phyloP scores from a whole-genome alignment of 1,140 invertebrate species.

The Diorhabda elongata region DNA sequence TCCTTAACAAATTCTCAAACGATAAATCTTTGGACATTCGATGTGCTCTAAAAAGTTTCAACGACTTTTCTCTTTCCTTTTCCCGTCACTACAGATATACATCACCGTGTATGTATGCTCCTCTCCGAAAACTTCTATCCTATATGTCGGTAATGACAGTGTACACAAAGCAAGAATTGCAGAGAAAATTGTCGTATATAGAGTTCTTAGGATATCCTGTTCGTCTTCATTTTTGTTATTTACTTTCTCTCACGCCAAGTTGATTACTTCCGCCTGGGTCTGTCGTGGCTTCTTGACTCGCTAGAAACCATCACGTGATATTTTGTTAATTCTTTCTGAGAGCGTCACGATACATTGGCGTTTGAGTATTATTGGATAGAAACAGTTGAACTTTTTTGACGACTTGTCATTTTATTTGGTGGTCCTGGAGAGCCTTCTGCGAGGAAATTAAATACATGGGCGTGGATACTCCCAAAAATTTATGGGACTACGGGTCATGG shows the following conservation, averaged over 20 bases:
- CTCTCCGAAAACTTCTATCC: slow-evolving; percentile 4
- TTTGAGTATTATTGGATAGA: background rate
- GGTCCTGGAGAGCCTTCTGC: no score
- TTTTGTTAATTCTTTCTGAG: slow-evolving; percentile 1
- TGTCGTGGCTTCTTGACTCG: background rate
- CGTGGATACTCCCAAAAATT: no score
- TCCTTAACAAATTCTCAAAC: slow-evolving; percentile 1
- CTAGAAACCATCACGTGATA: background rate
- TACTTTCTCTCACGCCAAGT: background rate
- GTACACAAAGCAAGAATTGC: slow-evolving; percentile 12
- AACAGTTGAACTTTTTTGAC: background rate
- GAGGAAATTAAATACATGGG: no score
- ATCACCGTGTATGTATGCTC: background rate
- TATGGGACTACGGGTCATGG: no score
- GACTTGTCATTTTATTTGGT: no score
- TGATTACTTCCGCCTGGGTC: background rate
- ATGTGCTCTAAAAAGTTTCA: background rate
- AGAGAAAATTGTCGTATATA: slow-evolving; percentile 17
- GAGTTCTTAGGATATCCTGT: slow-evolving; percentile 8
- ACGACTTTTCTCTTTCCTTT: background rate
- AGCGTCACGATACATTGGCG: background rate
- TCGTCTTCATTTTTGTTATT: slow-evolving; percentile 16
- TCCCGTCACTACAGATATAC: background rate
- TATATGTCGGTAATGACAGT: slow-evolving; percentile 13
- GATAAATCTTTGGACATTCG: background rate